Evolutionary conservation across 2,113 vertebrate species (phyloP), one percentile per base, ranked within the genome.

Genomic region (Eurystomus gularis): DNA sequence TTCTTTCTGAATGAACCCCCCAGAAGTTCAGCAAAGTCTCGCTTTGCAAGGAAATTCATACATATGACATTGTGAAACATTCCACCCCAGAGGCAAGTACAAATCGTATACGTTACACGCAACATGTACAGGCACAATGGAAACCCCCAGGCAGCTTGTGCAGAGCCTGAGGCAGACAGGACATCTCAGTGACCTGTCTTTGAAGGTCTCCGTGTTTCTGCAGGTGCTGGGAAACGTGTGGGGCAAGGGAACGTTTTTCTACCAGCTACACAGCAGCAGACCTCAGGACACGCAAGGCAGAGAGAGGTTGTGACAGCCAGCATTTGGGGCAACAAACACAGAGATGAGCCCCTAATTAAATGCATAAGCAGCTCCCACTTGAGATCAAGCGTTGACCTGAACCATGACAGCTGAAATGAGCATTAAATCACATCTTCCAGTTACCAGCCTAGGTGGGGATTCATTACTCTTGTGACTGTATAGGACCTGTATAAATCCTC

Each of bases 21-120:
- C 25, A 29, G 48, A 80, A 60, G 26, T 58, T 15, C 28, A 5
- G 20, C 29, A 4, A 70, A 55, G 39, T 7, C 52, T 11, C 0
- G 0, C 31, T 85, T 37, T 16, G 13, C n/a, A 26, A 48, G 23
- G 35, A 51, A 61, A 73, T 49, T 7, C 3, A 0, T n/a, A 39
- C 44, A 24, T 0, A 0, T 3, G n/a, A 8, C 28, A 7, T 39
- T 51, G 39, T 35, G 29, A 64, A 75, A 52, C 28, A 2, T 35
- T 9, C 58, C 39, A 28, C 17, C 20, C 52, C 1, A 0, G 11
- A 33, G 23, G 39, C 17, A 48, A 52, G 26, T 2, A 20, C 5
- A 52, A 64, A 25, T 29, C 51, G 5, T 7, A 0, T 0, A 13
- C 0, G 1, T 57, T 13, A 11, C 10, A 46, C 31, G 15, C 46